phyloP scores from a whole-genome alignment of 2,113 vertebrate genomes.

The Trachemys scripta region DNA sequence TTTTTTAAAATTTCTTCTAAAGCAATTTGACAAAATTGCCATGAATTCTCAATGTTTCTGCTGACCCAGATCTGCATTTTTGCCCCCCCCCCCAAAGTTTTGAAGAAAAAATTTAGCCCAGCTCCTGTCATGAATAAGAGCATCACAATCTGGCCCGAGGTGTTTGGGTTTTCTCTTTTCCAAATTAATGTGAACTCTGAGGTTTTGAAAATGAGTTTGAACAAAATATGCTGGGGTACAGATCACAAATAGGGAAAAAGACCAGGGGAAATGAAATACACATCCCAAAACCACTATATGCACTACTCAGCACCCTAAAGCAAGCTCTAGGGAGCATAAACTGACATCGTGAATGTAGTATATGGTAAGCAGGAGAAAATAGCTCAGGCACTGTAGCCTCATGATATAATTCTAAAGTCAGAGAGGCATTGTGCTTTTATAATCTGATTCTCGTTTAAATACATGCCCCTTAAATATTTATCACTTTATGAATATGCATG shows the following conservation, averaged over 20 bases:
- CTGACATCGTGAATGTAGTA: background rate
- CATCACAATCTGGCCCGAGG: background rate
- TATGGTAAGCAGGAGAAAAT: background rate
- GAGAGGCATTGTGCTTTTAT: background rate
- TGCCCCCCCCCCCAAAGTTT: background rate
- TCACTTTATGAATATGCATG: slow-evolving; percentile 23
- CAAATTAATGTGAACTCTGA: background rate
- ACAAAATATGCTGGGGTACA: background rate
- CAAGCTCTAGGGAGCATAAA: background rate
- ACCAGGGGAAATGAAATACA: background rate
- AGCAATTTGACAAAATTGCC: background rate
- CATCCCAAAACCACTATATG: background rate
- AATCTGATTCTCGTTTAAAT: slow-evolving; percentile 23
- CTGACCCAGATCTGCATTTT: background rate
- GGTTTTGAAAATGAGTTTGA: background rate
- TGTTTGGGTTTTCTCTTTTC: background rate
- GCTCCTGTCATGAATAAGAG: background rate
- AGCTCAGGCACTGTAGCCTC: background rate
- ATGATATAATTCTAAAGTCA: background rate
- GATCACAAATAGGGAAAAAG: background rate
- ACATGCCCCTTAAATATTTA: slow-evolving; percentile 53
- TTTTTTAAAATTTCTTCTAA: background rate
- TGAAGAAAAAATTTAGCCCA: background rate
- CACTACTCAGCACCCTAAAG: background rate
- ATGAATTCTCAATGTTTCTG: background rate